Conservation (phyloP, 2,113 vertebrate genomes). For the Myotis lucifugus region DNA sequence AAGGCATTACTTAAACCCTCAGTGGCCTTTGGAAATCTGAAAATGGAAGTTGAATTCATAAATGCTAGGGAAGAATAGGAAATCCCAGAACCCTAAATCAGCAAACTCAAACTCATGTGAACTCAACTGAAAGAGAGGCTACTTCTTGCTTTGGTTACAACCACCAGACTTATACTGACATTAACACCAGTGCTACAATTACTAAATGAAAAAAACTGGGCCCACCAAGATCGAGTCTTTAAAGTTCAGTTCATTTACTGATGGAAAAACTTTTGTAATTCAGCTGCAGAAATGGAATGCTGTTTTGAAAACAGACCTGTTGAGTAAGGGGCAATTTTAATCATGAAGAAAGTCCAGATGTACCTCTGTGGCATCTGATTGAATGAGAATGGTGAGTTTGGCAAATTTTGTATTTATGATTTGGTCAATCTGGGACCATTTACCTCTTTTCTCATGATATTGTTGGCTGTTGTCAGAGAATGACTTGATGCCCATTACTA, state of each 20-base stretch:
- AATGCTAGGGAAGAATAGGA: conserved; percentile 81
- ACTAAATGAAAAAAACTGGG: conserved; percentile 4
- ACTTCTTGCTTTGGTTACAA: conserved; percentile 2
- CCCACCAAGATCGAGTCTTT: background rate
- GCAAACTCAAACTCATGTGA: conserved; percentile 55
- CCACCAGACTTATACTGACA: background rate
- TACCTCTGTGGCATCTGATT: background rate
- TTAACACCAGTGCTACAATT: background rate
- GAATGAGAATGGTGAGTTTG: background rate
- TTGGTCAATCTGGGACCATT: background rate
- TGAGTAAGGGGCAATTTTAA: background rate
- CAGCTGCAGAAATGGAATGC: background rate
- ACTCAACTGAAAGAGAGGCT: conserved; percentile 4
- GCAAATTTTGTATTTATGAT: background rate
- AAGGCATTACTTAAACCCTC: conserved; percentile 82
- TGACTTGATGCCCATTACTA: background rate
- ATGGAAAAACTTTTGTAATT: background rate
- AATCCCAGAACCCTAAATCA: conserved; percentile 80
- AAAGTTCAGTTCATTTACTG: background rate
- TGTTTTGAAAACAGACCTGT: background rate
- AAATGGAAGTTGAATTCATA: conserved; percentile 85
- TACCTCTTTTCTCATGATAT: background rate
- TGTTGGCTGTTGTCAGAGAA: background rate
- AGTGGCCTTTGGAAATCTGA: conserved; percentile 81
- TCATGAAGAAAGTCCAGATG: background rate